phyloP scores from a whole-genome alignment of 35 echinoderm and acorn worm genomes.

The Hemicentrotus pulcherrimus region DNA sequence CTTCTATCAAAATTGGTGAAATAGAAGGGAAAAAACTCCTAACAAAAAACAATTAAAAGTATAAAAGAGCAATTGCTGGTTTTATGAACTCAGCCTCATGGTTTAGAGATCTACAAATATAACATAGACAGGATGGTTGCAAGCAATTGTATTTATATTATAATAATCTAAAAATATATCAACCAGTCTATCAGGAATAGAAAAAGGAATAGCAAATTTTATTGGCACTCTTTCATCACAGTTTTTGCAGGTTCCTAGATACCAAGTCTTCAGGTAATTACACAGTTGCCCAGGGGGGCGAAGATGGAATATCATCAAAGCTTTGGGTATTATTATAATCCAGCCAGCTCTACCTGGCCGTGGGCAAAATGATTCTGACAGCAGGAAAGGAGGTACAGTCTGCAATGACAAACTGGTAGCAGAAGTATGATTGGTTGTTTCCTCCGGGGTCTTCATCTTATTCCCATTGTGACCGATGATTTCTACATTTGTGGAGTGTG shows the following conservation, averaged over 20 bases:
- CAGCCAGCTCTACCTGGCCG: background rate
- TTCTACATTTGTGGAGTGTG: background rate
- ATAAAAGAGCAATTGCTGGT: too few relatives aligned
- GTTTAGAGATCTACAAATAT: too few relatives aligned
- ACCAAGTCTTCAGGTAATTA: background rate
- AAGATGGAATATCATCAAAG: background rate
- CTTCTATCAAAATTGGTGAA: too few relatives aligned
- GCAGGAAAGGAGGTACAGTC: constrained; percentile 15
- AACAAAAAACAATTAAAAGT: too few relatives aligned
- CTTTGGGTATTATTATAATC: background rate
- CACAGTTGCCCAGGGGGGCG: background rate
- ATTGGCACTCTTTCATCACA: background rate
- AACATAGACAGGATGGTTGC: too few relatives aligned
- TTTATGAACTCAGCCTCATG: too few relatives aligned
- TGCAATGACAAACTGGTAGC: constrained; percentile 9
- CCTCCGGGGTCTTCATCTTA: background rate
- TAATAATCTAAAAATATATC: background rate
- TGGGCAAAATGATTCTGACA: constrained; percentile 11
- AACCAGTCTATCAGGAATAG: background rate
- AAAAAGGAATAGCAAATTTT: background rate
- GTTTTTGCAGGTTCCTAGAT: background rate
- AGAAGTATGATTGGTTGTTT: background rate
- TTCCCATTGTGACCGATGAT: background rate
- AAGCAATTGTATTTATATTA: too few relatives aligned
- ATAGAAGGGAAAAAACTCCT: too few relatives aligned